Evolutionary conservation across 2,113 vertebrate genomes (phyloP), one percentile per base, ranked within the genome.

Genomic region (Tautogolabrus adspersus): DNA sequence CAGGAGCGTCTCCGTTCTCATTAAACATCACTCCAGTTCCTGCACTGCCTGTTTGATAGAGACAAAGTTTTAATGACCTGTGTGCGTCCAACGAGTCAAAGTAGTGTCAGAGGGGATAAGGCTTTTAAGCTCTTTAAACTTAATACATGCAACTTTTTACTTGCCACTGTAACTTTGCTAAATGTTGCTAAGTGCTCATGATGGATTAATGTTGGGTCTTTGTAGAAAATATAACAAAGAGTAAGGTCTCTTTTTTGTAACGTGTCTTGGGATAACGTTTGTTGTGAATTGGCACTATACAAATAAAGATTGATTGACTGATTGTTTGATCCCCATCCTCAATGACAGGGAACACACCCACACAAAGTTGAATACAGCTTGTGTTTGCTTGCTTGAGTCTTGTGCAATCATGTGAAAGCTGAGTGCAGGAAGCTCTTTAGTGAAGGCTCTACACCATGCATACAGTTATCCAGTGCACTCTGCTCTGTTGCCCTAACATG

Each of bases 21-120:
- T 97, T 98, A 92, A 98, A 97, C 94, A 95, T 96, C 74, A 98
- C 96, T 0, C 91, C 91, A 21, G 94, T 94, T 49, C 94, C 94
- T 30, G 94, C 92, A 19, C 94, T 94, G 70, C 94, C 94, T 94
- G 88, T 88, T 81, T 5, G 15, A 74, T 19, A 8, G 61, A 84
- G 34, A 79, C 52, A 86, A 22, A 55, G 3, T 60, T 68, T 82
- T 61, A 66, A 72, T 42, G n/a, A 60, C 15, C 19, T 47, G 10
- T 18, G 3, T 2, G 0, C 10, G 6, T 5, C 54, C 23, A 18
- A 6, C 23, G 73, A 58, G 52, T 12, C 2, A 65, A 56, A 57
- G 15, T 46, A 60, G 0, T 7, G 22, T 62, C 54, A 70, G 64
- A 55, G 5, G 13, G 37, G 21, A 64, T 5, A 15, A 58, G 47